phyloP scores from a whole-genome alignment of 2,113 vertebrate species.

The Esox niger region DNA sequence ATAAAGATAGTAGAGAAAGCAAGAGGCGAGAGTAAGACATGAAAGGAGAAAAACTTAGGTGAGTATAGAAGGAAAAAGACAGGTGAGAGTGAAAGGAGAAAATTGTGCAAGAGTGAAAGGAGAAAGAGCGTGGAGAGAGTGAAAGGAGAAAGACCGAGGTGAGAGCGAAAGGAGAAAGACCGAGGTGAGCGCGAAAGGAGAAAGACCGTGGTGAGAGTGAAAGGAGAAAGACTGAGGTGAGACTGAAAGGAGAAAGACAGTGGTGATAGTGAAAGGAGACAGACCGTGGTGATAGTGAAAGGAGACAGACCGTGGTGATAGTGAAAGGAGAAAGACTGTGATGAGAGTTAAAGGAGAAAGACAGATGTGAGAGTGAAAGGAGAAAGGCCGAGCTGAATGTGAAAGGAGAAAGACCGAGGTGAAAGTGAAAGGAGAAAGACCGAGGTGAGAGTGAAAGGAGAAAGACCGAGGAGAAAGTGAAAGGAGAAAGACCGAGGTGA shows the following conservation, averaged over 20 bases:
- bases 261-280: background rate
- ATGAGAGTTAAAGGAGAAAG: background rate
- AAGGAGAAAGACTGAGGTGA: conserved; percentile 1
- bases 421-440: conserved; percentile 20
- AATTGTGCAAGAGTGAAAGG: background rate
- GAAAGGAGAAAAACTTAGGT: background rate
- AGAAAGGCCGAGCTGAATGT: conserved; percentile 8
- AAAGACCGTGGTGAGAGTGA: background rate
- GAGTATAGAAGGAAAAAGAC: conserved; percentile 9
- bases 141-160: no score
- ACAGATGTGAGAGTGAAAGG: conserved; percentile 7
- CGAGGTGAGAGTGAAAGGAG: background rate
- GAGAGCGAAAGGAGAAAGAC: conserved; percentile 3
- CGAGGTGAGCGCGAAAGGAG: background rate
- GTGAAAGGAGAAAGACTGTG: background rate
- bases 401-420: conserved; percentile 5
- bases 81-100: conserved; percentile 15
- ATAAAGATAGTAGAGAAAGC: background rate
- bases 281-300: conserved; percentile 1
- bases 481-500: background rate
- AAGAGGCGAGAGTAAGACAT: background rate
- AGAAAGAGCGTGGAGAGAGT: background rate
- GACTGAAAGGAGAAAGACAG: background rate
- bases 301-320: background rate
- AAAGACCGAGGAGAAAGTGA: background rate